phyloP scores from a whole-genome alignment of 2,888 invertebrate species.

The Euzetes globulus region DNA sequence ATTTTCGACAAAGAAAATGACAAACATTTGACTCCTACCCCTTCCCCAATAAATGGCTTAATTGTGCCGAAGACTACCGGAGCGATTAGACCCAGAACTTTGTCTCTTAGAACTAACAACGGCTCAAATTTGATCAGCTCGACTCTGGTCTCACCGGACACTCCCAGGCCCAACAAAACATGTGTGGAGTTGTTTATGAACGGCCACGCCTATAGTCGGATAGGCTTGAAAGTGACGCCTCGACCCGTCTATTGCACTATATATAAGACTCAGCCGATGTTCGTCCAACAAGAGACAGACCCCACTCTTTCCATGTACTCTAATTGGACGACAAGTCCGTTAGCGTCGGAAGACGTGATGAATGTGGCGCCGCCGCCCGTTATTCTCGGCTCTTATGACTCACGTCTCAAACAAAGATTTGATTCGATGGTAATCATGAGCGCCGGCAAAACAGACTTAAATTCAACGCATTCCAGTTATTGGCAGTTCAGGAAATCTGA shows the following conservation, averaged over 20 bases:
- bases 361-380: constrained; percentile 23
- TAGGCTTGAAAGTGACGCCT: constrained; percentile 82
- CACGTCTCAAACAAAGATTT: background rate
- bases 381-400: constrained; percentile 32
- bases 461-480: constrained; percentile 49
- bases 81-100: background rate
- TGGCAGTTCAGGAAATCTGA: constrained; percentile 44
- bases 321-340: constrained; percentile 59
- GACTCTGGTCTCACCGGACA: constrained; percentile 74
- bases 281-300: constrained; percentile 64
- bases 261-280: constrained; percentile 88
- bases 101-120: background rate
- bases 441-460: constrained; percentile 5
- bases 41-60: background rate
- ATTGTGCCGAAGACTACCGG: background rate
- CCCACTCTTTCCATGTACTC: constrained; percentile 93
- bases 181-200: constrained; percentile 81
- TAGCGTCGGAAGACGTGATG: constrained; percentile 34
- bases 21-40: background rate
- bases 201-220: constrained; percentile 78
- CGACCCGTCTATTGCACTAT: constrained; percentile 85
- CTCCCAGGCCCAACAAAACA: constrained; percentile 77
- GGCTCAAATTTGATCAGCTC: constrained; percentile 50
- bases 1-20: constrained; percentile 6
- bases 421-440: background rate